Percentiles rank a stretch among this genome's conserved stretches.
phyloP scores from a whole-genome alignment of 2,113 vertebrate species.

The Anguilla japonica region DNA sequence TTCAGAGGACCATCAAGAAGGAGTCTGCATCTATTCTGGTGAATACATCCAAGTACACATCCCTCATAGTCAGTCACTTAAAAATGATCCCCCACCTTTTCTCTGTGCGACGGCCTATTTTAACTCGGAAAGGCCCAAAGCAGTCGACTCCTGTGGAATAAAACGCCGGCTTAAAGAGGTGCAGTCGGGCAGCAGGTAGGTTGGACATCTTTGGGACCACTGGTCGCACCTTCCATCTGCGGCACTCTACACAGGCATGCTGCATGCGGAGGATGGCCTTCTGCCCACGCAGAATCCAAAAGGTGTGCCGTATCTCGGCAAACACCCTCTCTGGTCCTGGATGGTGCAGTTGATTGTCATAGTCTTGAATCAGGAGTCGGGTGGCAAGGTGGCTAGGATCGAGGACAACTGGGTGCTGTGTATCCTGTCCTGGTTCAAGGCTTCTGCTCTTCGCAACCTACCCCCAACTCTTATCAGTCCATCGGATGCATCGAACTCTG shows the following conservation, averaged over 20 bases:
- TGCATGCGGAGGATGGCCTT: conserved; percentile 18
- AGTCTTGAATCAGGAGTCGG: conserved; percentile 18
- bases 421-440: neutral
- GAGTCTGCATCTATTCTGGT: neutral
- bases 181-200: conserved; percentile 19
- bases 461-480: neutral
- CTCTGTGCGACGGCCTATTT: neutral
- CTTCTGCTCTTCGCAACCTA: neutral
- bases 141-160: conserved; percentile 2
- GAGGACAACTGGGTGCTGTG: conserved; percentile 13
- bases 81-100: conserved; percentile 17
- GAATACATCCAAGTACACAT: neutral
- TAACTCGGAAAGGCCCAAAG: conserved; percentile 6
- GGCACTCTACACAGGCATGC: conserved; percentile 11
- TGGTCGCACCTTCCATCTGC: conserved; percentile 12
- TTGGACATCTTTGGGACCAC: conserved; percentile 20
- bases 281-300: conserved; percentile 18
- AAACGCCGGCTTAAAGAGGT: conserved; percentile 29
- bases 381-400: conserved; percentile 20
- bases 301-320: conserved; percentile 14
- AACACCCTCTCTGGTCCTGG: conserved; percentile 33
- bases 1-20: conserved; percentile 19
- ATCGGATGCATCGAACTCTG: neutral
- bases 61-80: conserved; percentile 2
- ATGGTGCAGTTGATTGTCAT: conserved; percentile 9